Conservation (phyloP, 2,113 vertebrate species). For the Phalacrocorax aristotelis region DNA sequence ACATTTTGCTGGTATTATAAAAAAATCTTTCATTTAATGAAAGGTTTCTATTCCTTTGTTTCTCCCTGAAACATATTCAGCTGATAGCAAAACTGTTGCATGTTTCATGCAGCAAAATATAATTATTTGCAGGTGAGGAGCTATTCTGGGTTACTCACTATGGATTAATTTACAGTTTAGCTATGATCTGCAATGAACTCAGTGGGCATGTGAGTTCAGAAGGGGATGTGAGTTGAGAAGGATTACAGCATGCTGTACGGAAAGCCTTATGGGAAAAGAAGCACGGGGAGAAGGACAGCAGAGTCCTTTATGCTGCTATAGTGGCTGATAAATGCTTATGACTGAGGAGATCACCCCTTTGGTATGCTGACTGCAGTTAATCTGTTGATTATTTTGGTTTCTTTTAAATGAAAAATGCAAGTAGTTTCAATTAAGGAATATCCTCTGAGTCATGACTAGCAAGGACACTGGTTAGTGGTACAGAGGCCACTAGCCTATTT, state of each 20-base stretch:
- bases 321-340: not conserved
- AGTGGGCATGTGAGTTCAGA: not conserved
- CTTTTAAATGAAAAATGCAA: not conserved
- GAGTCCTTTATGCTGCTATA: not conserved
- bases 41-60: not conserved
- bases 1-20: not conserved
- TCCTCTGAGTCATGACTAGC: not conserved
- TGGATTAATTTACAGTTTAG: constrained; percentile 56
- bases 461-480: not conserved
- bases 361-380: not conserved
- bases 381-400: not conserved
- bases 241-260: constrained; percentile 8
- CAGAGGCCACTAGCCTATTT: not conserved
- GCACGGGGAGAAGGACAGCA: not conserved
- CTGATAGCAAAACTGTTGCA: not conserved
- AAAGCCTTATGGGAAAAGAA: constrained; percentile 29
- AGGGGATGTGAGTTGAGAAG: constrained; percentile 28
- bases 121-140: constrained; percentile 48
- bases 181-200: constrained; percentile 51
- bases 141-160: constrained; percentile 50
- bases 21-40: not conserved
- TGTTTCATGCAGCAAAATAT: not conserved
- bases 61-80: not conserved
- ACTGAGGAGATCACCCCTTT: not conserved
- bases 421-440: not conserved